Conservation (phyloP, 1,140 invertebrate species). For the Drosophila jambulina region DNA sequence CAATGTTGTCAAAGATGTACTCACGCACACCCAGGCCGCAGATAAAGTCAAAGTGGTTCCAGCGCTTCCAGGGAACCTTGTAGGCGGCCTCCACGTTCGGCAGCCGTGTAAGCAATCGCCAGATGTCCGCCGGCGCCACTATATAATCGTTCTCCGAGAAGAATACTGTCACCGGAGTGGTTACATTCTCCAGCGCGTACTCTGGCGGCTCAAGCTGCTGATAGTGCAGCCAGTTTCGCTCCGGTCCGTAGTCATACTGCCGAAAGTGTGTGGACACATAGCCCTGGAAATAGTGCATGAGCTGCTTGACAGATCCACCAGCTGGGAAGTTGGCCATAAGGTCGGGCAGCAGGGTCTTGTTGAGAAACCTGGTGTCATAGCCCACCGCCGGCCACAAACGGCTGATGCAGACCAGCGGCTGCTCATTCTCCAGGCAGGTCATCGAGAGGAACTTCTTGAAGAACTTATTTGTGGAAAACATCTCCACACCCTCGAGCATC, state of each 20-base stretch:
- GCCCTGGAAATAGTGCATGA: slow-evolving; percentile 86
- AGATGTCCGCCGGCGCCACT: slow-evolving; percentile 88
- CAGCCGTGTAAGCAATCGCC: slow-evolving; percentile 84
- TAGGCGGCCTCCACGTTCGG: slow-evolving; percentile 78
- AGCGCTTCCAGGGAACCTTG: slow-evolving; percentile 87
- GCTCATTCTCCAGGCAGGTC: slow-evolving; percentile 86
- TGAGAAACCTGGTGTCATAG: slow-evolving; percentile 85
- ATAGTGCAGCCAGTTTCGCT: slow-evolving; percentile 86
- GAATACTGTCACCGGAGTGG: slow-evolving; percentile 88
- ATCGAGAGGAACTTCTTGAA: slow-evolving; percentile 85
- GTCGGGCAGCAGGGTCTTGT: slow-evolving; percentile 85
- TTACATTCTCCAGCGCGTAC: slow-evolving; percentile 88
- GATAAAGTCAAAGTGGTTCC: slow-evolving; percentile 91
- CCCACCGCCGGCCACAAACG: slow-evolving; percentile 87
- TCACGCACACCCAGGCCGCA: slow-evolving; percentile 88
- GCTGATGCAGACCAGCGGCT: slow-evolving; percentile 86
- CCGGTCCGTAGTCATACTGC: slow-evolving; percentile 85
- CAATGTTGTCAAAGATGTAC: slow-evolving; percentile 87
- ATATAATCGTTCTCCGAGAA: slow-evolving; percentile 88
- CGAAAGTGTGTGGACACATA: slow-evolving; percentile 79
- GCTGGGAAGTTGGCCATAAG: slow-evolving; percentile 86
- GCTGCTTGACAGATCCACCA: slow-evolving; percentile 86
- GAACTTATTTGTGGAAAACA: slow-evolving; percentile 86
- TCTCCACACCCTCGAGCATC: slow-evolving; percentile 86
- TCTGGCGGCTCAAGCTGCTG: slow-evolving; percentile 86